phyloP scores from a whole-genome alignment of 1,140 invertebrate genomes.

The Brachionus sp. region DNA sequence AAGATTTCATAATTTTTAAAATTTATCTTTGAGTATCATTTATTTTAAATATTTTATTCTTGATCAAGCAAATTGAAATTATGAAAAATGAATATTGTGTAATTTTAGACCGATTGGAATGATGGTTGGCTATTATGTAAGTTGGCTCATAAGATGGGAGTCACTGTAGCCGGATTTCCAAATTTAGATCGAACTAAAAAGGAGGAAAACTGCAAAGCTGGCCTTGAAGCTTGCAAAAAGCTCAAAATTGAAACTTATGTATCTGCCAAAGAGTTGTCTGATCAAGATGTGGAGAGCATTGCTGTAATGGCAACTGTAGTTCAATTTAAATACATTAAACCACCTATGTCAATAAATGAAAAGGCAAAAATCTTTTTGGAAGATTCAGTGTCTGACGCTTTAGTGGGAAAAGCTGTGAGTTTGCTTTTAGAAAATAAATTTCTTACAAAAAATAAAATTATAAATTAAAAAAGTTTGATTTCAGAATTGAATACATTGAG shows the following conservation, averaged over 20 bases:
- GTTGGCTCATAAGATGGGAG: constrained; percentile 79
- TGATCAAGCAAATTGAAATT: too few relatives aligned
- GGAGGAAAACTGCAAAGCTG: constrained; percentile 50
- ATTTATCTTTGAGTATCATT: too few relatives aligned
- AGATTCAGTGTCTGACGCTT: constrained; percentile 40
- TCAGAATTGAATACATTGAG: constrained; percentile 70
- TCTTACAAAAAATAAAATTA: not conserved
- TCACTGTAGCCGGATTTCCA: constrained; percentile 48
- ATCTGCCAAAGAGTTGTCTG: constrained; percentile 85
- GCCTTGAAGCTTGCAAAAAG: constrained; percentile 54
- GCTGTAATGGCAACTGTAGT: constrained; percentile 92
- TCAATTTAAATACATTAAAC: constrained; percentile 79
- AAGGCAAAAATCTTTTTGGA: constrained; percentile 50
- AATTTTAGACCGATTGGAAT: constrained; percentile 85
- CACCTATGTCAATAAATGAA: constrained; percentile 55
- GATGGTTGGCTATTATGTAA: constrained; percentile 81
- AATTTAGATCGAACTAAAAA: constrained; percentile 45
- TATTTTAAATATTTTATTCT: too few relatives aligned
- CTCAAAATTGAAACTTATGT: constrained; percentile 79
- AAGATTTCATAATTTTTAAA: too few relatives aligned
- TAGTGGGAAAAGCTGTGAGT: constrained; percentile 43
- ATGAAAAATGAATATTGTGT: not conserved
- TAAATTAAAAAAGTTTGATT: constrained; percentile 68
- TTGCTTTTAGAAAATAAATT: not conserved
- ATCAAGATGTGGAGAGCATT: constrained; percentile 86